Evolutionary conservation across 2,113 vertebrate genomes (phyloP).

Genomic region (Puffinus mauretanicus): DNA sequence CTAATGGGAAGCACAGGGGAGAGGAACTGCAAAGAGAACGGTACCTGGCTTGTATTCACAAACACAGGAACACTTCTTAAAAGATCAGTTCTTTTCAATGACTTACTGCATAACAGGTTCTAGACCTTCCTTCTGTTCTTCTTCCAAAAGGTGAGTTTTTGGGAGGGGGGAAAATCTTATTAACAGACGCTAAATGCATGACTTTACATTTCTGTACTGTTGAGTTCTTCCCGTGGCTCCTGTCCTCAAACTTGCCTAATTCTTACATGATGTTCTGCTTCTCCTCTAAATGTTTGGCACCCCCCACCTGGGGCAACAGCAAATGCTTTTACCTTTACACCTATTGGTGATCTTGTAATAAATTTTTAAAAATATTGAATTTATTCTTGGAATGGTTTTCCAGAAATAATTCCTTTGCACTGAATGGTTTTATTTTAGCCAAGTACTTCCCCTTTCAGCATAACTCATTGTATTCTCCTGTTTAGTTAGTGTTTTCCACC

Average conservation of each 20-base stretch:
- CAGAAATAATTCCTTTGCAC: neutral
- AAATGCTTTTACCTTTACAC: neutral
- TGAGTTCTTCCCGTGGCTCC: neutral
- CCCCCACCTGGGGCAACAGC: neutral
- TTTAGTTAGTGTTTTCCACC: neutral
- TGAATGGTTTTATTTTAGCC: neutral
- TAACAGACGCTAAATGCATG: neutral
- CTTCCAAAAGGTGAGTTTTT: neutral
- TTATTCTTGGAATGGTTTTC: neutral
- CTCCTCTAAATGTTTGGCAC: neutral
- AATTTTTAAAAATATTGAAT: neutral
- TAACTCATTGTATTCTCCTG: neutral
- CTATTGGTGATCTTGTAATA: neutral
- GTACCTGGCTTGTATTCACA: neutral
- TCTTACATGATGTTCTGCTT: neutral
- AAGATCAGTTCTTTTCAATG: neutral
- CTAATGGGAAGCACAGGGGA: neutral
- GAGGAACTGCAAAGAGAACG: neutral
- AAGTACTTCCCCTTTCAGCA: neutral
- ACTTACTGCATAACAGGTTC: neutral
- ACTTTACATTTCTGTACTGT: neutral
- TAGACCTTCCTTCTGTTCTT: neutral
- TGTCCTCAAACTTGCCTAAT: neutral
- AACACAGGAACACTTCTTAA: neutral
- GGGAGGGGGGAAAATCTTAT: neutral